phyloP scores from a whole-genome alignment of 2,113 vertebrate species.

The Trinectes maculatus region DNA sequence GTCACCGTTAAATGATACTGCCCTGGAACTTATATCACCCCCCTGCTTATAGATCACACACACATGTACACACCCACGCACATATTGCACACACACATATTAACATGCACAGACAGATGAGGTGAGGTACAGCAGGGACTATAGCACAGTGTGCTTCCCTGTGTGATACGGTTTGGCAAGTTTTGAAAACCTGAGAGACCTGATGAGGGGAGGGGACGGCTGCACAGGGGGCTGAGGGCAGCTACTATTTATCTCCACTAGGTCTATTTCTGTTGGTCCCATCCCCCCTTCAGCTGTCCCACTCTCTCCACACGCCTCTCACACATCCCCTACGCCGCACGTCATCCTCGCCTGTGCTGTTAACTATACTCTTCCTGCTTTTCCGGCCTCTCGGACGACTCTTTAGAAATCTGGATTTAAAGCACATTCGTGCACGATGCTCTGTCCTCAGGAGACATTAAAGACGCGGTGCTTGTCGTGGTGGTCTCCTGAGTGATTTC shows the following conservation, averaged over 20 bases:
- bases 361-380: slow-evolving; percentile 75
- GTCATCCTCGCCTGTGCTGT: slow-evolving; percentile 62
- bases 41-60: slow-evolving; percentile 35
- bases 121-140: slow-evolving; percentile 39
- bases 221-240: slow-evolving; percentile 42
- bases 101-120: slow-evolving; percentile 66
- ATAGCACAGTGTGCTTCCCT: slow-evolving; percentile 21
- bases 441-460: neutral
- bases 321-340: slow-evolving; percentile 48
- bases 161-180: slow-evolving; percentile 56
- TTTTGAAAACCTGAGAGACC: slow-evolving; percentile 75
- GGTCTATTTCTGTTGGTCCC: slow-evolving; percentile 83
- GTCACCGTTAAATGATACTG: slow-evolving; percentile 35
- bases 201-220: slow-evolving; percentile 14
- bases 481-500: neutral
- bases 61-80: slow-evolving; percentile 23
- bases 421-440: slow-evolving; percentile 10
- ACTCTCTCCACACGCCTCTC: slow-evolving; percentile 70
- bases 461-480: neutral
- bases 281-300: slow-evolving; percentile 85
- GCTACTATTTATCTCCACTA: slow-evolving; percentile 83
- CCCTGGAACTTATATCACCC: slow-evolving; percentile 35
- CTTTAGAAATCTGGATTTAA: slow-evolving; percentile 30
- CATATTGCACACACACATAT: slow-evolving; percentile 18
- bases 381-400: slow-evolving; percentile 39